Evolutionary conservation across 2,797 vertebrate species (phyloP).

Genomic region (Acanthurus tractus): DNA sequence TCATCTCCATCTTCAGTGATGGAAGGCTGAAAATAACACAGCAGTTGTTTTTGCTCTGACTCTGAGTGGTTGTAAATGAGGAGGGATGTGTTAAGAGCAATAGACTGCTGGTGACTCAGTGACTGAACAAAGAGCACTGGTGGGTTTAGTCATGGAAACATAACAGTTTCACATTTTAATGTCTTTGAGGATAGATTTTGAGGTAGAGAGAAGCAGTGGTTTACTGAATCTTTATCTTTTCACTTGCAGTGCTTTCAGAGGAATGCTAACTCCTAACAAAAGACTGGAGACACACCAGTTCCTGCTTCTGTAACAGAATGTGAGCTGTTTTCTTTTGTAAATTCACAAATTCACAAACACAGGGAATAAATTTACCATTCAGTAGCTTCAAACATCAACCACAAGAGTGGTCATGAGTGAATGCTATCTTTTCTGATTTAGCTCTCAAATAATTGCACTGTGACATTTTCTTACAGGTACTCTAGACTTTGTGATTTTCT

Average conservation of each 20-base stretch:
- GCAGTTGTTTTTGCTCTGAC: not conserved
- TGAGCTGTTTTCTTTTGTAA: too few relatives aligned
- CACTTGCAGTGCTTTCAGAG: not conserved
- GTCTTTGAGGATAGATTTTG: not conserved
- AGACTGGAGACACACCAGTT: not conserved
- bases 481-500: too few relatives aligned
- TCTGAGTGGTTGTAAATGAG: too few relatives aligned
- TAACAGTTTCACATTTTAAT: not conserved
- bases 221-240: not conserved
- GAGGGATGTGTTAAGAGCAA: conserved; percentile 5
- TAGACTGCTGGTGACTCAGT: conserved; percentile 1
- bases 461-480: too few relatives aligned
- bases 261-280: not conserved
- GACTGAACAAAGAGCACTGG: too few relatives aligned
- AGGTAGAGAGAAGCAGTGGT: not conserved
- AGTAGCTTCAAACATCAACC: too few relatives aligned
- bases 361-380: too few relatives aligned
- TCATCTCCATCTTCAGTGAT: not conserved
- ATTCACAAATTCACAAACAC: too few relatives aligned
- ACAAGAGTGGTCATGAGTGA: too few relatives aligned
- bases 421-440: too few relatives aligned
- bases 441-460: too few relatives aligned
- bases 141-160: not conserved
- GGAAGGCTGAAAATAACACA: not conserved
- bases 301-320: not conserved